Evolutionary conservation across 2,888 invertebrate genomes (phyloP).

Genomic region (Leucoptera coffeella): DNA sequence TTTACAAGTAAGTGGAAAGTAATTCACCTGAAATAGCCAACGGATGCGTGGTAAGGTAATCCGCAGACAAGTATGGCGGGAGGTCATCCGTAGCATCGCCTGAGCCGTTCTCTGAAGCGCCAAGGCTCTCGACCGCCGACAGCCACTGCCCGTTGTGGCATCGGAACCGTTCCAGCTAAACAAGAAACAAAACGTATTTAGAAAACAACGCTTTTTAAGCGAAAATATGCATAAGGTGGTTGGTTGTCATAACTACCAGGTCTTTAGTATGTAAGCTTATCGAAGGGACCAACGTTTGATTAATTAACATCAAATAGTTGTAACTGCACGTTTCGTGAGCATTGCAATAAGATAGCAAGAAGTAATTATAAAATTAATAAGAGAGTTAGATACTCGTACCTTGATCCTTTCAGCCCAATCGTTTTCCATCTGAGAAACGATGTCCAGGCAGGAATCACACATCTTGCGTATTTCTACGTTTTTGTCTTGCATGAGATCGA

Average conservation of each 20-base stretch:
- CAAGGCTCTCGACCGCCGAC: slow-evolving; percentile 83
- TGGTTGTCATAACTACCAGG: too few species aligned
- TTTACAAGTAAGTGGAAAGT: slow-evolving; percentile 1
- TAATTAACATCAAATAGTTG: too few species aligned
- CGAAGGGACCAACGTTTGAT: too few species aligned
- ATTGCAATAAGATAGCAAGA: not conserved
- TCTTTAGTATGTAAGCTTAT: too few species aligned
- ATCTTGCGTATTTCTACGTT: slow-evolving; percentile 89
- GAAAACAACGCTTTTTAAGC: too few species aligned
- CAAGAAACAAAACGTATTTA: too few species aligned
- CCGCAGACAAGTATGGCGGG: slow-evolving; percentile 70
- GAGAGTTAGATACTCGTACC: too few species aligned
- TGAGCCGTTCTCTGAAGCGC: slow-evolving; percentile 47
- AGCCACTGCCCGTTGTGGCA: slow-evolving; percentile 98
- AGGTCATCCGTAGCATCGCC: slow-evolving; percentile 57
- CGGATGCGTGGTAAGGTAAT: slow-evolving; percentile 55
- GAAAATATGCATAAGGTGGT: too few species aligned
- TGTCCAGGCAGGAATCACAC: slow-evolving; percentile 91
- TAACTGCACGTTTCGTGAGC: not conserved
- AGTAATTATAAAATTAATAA: not conserved
- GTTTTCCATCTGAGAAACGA: slow-evolving; percentile 85
- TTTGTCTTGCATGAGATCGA: slow-evolving; percentile 96
- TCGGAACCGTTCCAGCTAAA: slow-evolving; percentile 82
- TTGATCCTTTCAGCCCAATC: slow-evolving; percentile 93
- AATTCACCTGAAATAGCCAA: slow-evolving; percentile 32